These are phyloP conservation scores for Sebastes variabilis DNA, from an alignment of 2,797 vertebrate species.

Conservation along the genomic window DNA sequence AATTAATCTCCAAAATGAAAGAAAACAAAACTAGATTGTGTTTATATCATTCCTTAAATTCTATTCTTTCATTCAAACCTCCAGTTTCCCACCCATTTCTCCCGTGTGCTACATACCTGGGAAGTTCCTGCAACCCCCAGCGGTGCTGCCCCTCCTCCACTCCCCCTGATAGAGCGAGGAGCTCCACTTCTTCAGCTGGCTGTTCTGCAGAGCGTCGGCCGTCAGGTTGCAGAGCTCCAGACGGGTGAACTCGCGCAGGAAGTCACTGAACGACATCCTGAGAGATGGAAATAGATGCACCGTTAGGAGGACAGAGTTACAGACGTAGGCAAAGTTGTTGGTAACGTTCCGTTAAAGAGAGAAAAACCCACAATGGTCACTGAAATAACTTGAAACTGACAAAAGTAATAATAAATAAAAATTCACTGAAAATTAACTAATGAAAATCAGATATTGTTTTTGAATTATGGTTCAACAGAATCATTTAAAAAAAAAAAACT, in stretches of 20 bases:
- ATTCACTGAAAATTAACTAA: too few species aligned
- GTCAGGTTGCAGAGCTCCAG: conserved; percentile 98
- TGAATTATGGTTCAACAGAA: too few species aligned
- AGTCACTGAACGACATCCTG: conserved; percentile 93
- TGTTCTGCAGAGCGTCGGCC: conserved; percentile 87
- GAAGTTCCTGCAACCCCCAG: conserved; percentile 85
- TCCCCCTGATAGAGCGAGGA: conserved; percentile 87
- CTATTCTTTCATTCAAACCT: not conserved
- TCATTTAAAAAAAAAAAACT: too few species aligned
- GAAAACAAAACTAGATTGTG: too few species aligned
- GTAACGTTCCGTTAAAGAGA: too few species aligned
- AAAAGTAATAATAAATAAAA: too few species aligned
- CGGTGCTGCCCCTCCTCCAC: conserved; percentile 86
- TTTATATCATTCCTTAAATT: not conserved
- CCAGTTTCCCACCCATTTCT: not conserved
- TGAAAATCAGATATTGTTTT: too few species aligned
- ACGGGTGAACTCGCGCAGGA: conserved; percentile 88
- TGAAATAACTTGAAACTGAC: too few species aligned
- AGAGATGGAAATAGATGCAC: not conserved
- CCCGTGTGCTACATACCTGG: conserved; percentile 51
- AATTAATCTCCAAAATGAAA: not conserved
- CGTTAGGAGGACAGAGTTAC: not conserved
- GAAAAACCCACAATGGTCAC: too few species aligned
- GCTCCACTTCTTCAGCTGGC: conserved; percentile 89
- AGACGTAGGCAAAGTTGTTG: too few species aligned